phyloP scores from a whole-genome alignment of 2,888 invertebrate genomes.

The Pocota personata region DNA sequence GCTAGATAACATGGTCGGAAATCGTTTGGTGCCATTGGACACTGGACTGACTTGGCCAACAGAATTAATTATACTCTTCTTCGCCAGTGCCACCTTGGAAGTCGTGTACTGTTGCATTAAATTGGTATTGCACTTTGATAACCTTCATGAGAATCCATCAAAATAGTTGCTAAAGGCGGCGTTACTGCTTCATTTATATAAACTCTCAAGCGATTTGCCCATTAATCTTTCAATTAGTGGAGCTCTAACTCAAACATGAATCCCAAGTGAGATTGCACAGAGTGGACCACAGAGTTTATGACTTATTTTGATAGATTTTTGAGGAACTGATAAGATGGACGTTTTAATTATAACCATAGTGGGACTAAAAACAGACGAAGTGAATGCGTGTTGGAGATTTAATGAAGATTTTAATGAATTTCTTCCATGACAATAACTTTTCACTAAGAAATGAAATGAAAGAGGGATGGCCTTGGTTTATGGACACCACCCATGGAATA shows the following conservation, averaged over 20 bases:
- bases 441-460: neutral
- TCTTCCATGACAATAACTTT: constrained; percentile 4
- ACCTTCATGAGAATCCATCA: constrained; percentile 54
- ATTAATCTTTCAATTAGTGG: constrained; percentile 59
- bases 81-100: constrained; percentile 3
- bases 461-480: too few species aligned
- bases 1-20: constrained; percentile 30
- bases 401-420: constrained; percentile 3
- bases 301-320: constrained; percentile 9
- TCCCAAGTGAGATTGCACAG: neutral
- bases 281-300: neutral
- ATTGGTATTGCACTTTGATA: constrained; percentile 62
- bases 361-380: neutral
- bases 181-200: constrained; percentile 61
- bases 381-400: neutral
- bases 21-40: neutral
- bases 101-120: constrained; percentile 53
- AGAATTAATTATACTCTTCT: constrained; percentile 48
- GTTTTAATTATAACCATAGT: constrained; percentile 36
- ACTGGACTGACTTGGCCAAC: neutral
- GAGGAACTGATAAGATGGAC: constrained; percentile 13
- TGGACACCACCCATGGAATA: too few species aligned
- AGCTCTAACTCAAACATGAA: constrained; percentile 28
- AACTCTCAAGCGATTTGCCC: constrained; percentile 45
- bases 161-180: constrained; percentile 61